Base-by-base conservation (phyloP, 2,888 invertebrate species). In the Papilio elwesi region DNA sequence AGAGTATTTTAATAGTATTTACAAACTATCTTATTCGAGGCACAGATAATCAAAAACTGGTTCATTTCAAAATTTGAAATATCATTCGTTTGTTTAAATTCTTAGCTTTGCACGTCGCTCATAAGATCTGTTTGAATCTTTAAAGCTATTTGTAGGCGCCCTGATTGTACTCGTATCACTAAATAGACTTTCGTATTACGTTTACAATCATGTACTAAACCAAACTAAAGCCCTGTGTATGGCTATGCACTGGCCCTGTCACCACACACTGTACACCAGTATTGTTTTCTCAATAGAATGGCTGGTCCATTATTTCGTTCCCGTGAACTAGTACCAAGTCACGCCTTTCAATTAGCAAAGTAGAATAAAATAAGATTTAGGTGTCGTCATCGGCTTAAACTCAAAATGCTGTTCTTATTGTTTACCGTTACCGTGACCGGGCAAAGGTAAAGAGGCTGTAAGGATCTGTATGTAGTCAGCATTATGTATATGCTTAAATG, bases 401-500 rank as follows among this genome's bases (percentile, higher is more conserved):
- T 83, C 80, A 84, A 83, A 83, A 81, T 80, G 79, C 69, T 79
- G 76, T 77, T 77, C 74, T 80, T 78, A 89, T 90, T 88, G 87
- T 91, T 90, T 92, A 86, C 88, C 90, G 89, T 90, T 91, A 82
- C 82, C 79, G 80, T 82, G 69, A 77, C 79, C 81, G 79, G 79
- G 74, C 78, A 76, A 76, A 73, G 67, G 81, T 79, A 85, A 85
- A 79, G 90, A 81, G 92, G 92, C 93, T 91, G 93, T 90, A 85
- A 89, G 91, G 90, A 90, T 87, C 80, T 85, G 88, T 91, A 90
- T 92, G 93, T 94, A 94, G 94, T 94, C 94, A 93, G 93, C 93
- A 93, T 93, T 94, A 94, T 93, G 91, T 93, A 93, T 94, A 93
- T 94, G 93, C 94, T 94, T 94, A 93, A 93, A 93, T 94, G 94